Conservation (phyloP, 2,888 invertebrate genomes). For the Acrocera orbiculus region DNA sequence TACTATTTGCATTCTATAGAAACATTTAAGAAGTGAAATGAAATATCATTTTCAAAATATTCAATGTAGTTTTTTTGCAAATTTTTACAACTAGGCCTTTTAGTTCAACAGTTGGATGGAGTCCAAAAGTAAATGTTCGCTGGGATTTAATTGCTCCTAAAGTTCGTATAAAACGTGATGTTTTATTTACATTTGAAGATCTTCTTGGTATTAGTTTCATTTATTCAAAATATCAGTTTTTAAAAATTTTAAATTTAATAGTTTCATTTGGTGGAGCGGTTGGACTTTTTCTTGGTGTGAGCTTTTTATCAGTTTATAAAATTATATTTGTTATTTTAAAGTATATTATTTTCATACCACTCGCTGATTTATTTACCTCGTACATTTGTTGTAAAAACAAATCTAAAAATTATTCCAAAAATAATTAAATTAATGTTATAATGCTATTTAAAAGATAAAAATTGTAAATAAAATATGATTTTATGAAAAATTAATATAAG, state of each 20-base stretch:
- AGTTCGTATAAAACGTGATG: constrained; percentile 36
- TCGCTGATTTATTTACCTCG: too few species aligned
- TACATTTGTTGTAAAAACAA: too few species aligned
- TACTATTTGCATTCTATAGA: constrained; percentile 23
- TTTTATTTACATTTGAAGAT: constrained; percentile 40
- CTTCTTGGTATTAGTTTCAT: constrained; percentile 30
- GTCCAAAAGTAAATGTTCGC: constrained; percentile 32
- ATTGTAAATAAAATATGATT: too few species aligned
- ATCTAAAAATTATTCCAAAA: too few species aligned
- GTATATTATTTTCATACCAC: too few species aligned
- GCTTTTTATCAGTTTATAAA: constrained; percentile 32
- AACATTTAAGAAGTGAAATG: too few species aligned
- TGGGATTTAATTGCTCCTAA: constrained; percentile 37
- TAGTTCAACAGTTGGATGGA: too few species aligned
- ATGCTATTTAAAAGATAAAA: too few species aligned
- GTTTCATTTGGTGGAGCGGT: constrained; percentile 38
- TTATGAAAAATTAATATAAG: too few species aligned
- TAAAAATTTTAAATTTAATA: constrained; percentile 13
- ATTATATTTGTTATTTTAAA: constrained; percentile 16
- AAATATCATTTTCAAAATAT: constrained; percentile 18
- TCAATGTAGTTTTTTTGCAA: not conserved
- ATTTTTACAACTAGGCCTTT: too few species aligned
- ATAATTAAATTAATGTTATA: too few species aligned
- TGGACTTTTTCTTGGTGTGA: constrained; percentile 35
- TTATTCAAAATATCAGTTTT: not conserved